Conservation (phyloP, 2,113 vertebrate species). For the Chinchilla lanigera region DNA sequence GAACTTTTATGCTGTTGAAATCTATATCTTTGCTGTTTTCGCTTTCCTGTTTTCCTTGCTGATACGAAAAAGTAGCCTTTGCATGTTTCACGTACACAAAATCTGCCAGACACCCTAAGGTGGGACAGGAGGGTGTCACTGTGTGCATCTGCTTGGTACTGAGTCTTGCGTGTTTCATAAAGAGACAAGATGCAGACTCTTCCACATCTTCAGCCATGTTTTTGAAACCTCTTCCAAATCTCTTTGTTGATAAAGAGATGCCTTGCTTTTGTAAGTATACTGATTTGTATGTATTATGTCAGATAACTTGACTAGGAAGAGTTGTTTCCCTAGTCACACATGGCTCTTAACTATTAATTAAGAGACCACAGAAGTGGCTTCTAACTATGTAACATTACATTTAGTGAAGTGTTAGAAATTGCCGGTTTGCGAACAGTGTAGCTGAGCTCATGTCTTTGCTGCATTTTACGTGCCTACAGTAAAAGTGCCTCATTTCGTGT, state of each 20-base stretch:
- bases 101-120: neutral
- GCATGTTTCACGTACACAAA: neutral
- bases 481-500: neutral
- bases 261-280: neutral
- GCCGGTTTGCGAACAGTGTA: neutral
- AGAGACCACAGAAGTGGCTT: neutral
- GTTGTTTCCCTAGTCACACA: neutral
- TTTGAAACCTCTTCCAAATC: neutral
- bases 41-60: neutral
- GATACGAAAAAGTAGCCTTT: neutral
- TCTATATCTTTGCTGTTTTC: neutral
- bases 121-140: neutral
- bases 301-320: neutral
- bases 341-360: constrained; percentile 8
- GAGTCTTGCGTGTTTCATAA: neutral
- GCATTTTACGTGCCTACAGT: neutral
- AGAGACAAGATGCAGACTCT: neutral
- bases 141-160: neutral
- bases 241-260: constrained; percentile 31
- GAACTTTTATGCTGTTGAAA: neutral
- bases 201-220: neutral
- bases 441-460: neutral
- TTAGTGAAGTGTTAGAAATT: constrained; percentile 15
- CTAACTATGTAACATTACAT: neutral
- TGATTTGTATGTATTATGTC: neutral